These are phyloP conservation scores for Buphagus erythrorhynchus DNA, from an alignment of 2,797 vertebrate species.

Conservation along the genomic window DNA sequence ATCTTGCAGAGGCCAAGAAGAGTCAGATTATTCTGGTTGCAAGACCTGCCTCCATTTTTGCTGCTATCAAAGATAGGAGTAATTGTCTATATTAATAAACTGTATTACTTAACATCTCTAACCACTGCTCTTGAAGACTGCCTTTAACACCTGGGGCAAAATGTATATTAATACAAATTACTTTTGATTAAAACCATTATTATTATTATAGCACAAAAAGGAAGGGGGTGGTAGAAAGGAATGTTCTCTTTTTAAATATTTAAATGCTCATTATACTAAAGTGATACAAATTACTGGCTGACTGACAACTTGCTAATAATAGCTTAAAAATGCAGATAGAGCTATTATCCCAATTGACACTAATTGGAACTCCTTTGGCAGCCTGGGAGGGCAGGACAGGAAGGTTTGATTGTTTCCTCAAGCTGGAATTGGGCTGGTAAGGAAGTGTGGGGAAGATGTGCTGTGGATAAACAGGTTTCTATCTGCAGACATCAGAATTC, in stretches of 20 bases:
- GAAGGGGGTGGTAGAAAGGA: constrained; percentile 53
- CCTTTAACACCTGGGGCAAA: constrained; percentile 58
- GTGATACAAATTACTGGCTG: constrained; percentile 62
- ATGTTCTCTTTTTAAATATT: constrained; percentile 54
- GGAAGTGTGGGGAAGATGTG: neutral
- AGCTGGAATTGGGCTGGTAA: neutral
- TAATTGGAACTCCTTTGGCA: constrained; percentile 59
- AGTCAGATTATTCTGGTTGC: neutral
- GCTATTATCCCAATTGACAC: constrained; percentile 54
- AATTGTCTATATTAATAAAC: constrained; percentile 20
- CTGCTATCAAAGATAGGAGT: neutral
- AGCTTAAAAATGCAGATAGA: constrained; percentile 61
- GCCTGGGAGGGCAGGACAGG: constrained; percentile 51
- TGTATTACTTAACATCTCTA: neutral
- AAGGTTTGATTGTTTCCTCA: constrained; percentile 51
- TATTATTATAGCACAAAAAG: constrained; percentile 65
- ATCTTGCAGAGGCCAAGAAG: neutral
- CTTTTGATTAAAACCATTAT: constrained; percentile 65
- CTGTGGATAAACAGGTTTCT: neutral
- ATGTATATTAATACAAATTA: constrained; percentile 62
- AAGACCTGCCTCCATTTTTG: neutral
- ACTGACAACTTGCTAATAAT: constrained; percentile 67
- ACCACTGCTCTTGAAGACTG: neutral
- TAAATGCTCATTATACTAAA: constrained; percentile 51
- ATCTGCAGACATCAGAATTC: neutral